Conservation (phyloP, 2,113 vertebrate genomes). For the Notechis scutatus region DNA sequence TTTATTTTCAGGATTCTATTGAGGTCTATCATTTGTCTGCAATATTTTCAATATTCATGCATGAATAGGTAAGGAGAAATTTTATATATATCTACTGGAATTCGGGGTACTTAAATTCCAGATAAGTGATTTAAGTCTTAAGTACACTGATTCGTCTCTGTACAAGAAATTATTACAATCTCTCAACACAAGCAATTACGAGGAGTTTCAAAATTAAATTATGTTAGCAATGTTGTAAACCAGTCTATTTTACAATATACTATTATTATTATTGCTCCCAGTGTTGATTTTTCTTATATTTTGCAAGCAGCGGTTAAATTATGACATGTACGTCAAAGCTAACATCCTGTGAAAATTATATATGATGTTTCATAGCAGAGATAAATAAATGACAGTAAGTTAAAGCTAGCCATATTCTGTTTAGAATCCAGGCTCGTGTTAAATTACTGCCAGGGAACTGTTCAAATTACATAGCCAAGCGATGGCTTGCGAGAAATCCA, state of each 20-base stretch:
- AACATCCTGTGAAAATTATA: conserved; percentile 15
- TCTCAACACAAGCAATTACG: not conserved
- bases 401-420: conserved; percentile 44
- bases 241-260: not conserved
- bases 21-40: accelerated
- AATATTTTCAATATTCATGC: accelerated
- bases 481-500: conserved; percentile 49
- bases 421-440: conserved; percentile 37
- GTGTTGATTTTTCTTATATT: not conserved
- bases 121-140: not conserved
- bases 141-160: not conserved
- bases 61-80: not conserved
- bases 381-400: conserved; percentile 51
- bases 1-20: not conserved
- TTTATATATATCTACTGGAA: not conserved
- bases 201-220: accelerated
- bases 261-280: not conserved
- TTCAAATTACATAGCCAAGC: conserved; percentile 60
- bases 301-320: accelerated
- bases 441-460: conserved; percentile 46
- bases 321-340: not conserved
- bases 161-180: not conserved
- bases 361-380: conserved; percentile 30
- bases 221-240: not conserved
- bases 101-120: not conserved